Base-by-base conservation (phyloP, 2,113 vertebrate species). In the Xenopus laevis region DNA sequence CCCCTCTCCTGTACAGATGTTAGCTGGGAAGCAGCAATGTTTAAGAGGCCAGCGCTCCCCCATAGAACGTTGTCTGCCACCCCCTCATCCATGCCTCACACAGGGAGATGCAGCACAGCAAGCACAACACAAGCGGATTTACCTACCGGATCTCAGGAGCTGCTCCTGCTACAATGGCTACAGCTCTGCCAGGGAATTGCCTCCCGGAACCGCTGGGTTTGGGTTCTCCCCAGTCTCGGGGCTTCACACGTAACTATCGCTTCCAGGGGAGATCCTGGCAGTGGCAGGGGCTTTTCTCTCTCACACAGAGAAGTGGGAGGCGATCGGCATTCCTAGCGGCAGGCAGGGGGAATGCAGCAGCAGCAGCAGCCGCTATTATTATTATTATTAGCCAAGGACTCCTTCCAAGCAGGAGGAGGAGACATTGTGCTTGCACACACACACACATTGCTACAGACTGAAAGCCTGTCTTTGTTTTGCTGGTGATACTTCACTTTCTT, bases 241-340 rank as follows among this genome's bases (percentile, higher is more conserved):
- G n/a, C 52, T 57, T 57, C 7, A 21, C 30, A 17, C 16, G 15
- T 23, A 27, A 40, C 27, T 17, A 69, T 40, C 18, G 52, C 53
- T 50, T 68, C 52, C 47, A 50, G 40, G 44, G 33, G 55, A n/a
- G n/a, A 53, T 46, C 57, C 63, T 62, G 18, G 40, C 53, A 20
- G 57, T 65, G 52, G 27, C 30, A 70, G 27, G 17, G 68, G n/a
- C 50, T 13, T 23, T 17, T 8, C 13, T 16, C 62, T 27, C 23
- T 53, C 53, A 20, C 47, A 67, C 69, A 72, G 69, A 15, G 44
- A 27, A 55, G 7, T 45, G 44, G 8, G 4, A 68, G 57, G 33
- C 58, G 55, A 60, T 55, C 65, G 18, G n/a, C 59, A 45, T 66
- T 21, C 77, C 77, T 69, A 69, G 77, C 50, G 77, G 77, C 40